phyloP scores from a whole-genome alignment of 2,888 invertebrate species.

The Calameuta idolon region DNA sequence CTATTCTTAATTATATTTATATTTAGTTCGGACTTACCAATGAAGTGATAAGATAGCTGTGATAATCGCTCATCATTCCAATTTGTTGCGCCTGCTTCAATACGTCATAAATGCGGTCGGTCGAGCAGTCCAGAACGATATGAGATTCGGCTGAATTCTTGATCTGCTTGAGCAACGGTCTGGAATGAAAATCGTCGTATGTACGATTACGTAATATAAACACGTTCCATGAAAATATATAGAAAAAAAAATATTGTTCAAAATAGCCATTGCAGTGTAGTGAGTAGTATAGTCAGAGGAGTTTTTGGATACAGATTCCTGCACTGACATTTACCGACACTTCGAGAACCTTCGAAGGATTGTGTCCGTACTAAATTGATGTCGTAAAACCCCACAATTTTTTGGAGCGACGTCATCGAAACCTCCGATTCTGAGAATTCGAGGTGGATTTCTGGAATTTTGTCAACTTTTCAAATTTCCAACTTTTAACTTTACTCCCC shows the following conservation, averaged over 20 bases:
- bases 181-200: slow-evolving; percentile 61
- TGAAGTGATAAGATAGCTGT: slow-evolving; percentile 93
- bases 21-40: slow-evolving; percentile 73
- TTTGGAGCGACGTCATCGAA: too few relatives aligned
- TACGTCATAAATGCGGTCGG: slow-evolving; percentile 86
- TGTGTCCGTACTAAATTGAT: too few relatives aligned
- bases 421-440: too few relatives aligned
- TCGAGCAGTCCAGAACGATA: slow-evolving; percentile 90
- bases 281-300: too few relatives aligned
- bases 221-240: neutral
- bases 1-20: slow-evolving; percentile 32
- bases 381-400: too few relatives aligned
- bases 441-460: too few relatives aligned
- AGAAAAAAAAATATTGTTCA: neutral
- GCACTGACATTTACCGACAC: too few relatives aligned
- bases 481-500: too few relatives aligned
- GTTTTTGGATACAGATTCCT: too few relatives aligned
- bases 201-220: neutral
- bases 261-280: too few relatives aligned
- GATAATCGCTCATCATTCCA: slow-evolving; percentile 97
- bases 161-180: slow-evolving; percentile 89
- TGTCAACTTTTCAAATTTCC: too few relatives aligned
- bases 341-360: too few relatives aligned
- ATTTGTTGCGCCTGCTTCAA: slow-evolving; percentile 95
- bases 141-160: slow-evolving; percentile 93